Evolutionary conservation across 2,113 vertebrate genomes (phyloP), one percentile per base, ranked within the genome.

Genomic region (Rhineura floridana): DNA sequence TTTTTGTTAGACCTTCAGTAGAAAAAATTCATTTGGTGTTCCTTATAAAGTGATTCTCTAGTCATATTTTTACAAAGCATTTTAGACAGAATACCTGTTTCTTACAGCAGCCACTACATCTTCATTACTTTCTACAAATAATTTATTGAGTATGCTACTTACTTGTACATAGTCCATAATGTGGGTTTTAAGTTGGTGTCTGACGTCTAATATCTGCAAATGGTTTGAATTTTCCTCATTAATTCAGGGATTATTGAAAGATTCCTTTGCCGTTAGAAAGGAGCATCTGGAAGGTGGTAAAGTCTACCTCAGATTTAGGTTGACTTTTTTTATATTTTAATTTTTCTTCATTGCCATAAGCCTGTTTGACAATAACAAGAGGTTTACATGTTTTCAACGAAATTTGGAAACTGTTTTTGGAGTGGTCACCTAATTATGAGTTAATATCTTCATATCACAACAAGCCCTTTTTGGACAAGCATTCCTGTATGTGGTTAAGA

Each of bases 291-390:
- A 90, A 52, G 91, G 90, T 75, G 81, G 93, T 92, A 94, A 17
- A 21, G 93, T 96, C 97, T 97, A 96, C 97, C 96, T 97, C 96
- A 97, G 94, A 89, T 89, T 92, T 84, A 72, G 90, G 89, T 94
- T 92, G 89, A 80, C 91, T 94, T 93, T 93, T 92, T 94, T 89
- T 90, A 93, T 92, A 85, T 48, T 30, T 91, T 85, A 90, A 87
- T 90, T 84, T 70, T 55, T 75, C 42, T 90, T 89, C 67, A 92
- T 69, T 65, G 46, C 55, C 89, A 88, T 81, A 90, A 91, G 87
- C 85, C 91, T 91, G 93, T 87, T 17, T 4, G 28, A 93, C 92
- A 96, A 94, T 94, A 93, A 94, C 92, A 90, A 85, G 78, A 81
- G 85, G 85, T 88, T 67, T 88, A 88, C 87, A 88, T 75, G 36